Base-by-base conservation (phyloP, 2,888 invertebrate genomes). In the Diplazon laetatorius region DNA sequence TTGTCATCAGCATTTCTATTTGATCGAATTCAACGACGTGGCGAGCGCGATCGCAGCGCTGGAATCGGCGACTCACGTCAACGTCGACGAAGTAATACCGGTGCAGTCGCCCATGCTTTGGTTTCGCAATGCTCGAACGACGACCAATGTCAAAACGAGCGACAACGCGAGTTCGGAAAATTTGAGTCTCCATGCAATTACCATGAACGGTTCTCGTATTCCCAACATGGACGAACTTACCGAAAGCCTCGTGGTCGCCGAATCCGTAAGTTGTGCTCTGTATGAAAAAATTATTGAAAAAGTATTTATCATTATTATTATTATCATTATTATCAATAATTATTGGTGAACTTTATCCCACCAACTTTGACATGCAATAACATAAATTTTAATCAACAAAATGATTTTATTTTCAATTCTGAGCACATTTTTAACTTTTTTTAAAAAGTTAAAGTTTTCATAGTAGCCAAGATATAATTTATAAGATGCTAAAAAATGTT, bases 1-100 rank as follows among this genome's bases (percentile, higher is more conserved):
- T n/a, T n/a, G n/a, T n/a, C n/a, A n/a, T n/a, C 91, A 95, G 94
- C 94, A 96, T 89, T 96, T 95, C 87, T 94, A 96, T 89, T 91
- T 97, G 39, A 92, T 97, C 60, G 96, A 97, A 91, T 96, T 95
- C 90, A 90, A 91, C 2, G 91, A 92, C 10, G 91, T 92, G 83
- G 88, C 91, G 1, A 92, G 93, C 81, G 92, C 94, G 0, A 87
- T 92, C 14, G 92, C 93, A 30, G 91, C 95, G 0, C 89, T 95
- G n/a, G 85, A 89, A 50, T 90, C 91, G 2, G 93, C 94, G 82
- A 91, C 92, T 0, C 94, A 94, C 86, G 91, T 93, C 59, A 93
- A 93, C 70, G 93, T 93, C 37, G 81, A 91, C 10, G 92, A 93
- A 18, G 91, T 94, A 2, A 93, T 95, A 86, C 94, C 95, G 0